Conservation (phyloP, 2,113 vertebrate species). For the Lates calcarifer region DNA sequence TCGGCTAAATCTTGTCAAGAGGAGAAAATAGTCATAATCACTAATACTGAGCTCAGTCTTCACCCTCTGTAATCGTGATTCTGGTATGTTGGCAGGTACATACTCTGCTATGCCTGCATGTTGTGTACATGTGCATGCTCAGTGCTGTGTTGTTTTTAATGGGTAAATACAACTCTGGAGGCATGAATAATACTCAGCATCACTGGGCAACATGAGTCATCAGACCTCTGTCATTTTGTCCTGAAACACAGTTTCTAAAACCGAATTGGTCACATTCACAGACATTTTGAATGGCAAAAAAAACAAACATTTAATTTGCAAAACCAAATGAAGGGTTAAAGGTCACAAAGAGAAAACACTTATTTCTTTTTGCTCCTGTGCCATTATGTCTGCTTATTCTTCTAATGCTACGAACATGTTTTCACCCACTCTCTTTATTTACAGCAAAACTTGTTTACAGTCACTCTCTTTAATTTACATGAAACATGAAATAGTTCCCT, state of each 20-base stretch:
- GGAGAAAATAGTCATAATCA: conserved; percentile 16
- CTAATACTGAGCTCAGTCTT: not conserved
- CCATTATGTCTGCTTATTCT: conserved; percentile 12
- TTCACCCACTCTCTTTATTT: conserved; percentile 32
- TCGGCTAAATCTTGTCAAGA: conserved; percentile 37
- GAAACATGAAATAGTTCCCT: conserved; percentile 26
- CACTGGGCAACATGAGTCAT: conserved; percentile 73
- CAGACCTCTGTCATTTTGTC: conserved; percentile 66
- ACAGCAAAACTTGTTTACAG: conserved; percentile 41
- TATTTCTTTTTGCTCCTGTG: not conserved
- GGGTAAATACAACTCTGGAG: conserved; percentile 50
- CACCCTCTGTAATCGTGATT: not conserved
- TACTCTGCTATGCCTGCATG: not conserved
- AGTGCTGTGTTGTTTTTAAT: conserved; percentile 40
- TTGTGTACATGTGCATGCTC: conserved; percentile 32
- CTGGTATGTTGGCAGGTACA: not conserved
- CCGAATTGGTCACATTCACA: conserved; percentile 46
- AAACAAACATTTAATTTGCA: not conserved
- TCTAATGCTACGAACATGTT: conserved; percentile 32
- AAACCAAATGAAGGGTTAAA: conserved; percentile 54
- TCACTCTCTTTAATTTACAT: conserved; percentile 25
- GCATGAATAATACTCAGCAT: conserved; percentile 69
- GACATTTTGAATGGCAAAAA: conserved; percentile 37
- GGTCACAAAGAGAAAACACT: conserved; percentile 21
- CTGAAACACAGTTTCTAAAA: conserved; percentile 52